Evolutionary conservation across 2,888 invertebrate species (phyloP), one percentile per base, ranked within the genome.

Genomic region (Cremastinae sp.): DNA sequence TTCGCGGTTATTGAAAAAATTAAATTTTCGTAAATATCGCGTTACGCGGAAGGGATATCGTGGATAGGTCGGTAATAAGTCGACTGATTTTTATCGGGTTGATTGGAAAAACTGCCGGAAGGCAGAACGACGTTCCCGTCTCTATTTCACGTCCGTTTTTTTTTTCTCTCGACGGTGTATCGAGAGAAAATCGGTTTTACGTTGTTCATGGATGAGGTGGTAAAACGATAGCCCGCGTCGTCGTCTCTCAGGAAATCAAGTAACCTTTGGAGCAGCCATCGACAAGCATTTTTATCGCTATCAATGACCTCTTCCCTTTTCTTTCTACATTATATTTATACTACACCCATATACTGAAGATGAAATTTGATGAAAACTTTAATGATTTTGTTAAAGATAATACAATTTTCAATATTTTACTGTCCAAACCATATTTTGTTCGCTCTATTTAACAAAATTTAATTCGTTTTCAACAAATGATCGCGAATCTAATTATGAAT

Each of bases 21-120:
- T 4, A 3, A 28, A n/a, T 41, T 41, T 12, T 9, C 4, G 12
- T 2, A 12, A 41, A 2, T 43, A 43, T 56, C n/a, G 14, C 28
- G 36, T 18, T 16, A 36, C 16, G 49, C 18, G 43, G 47, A 12
- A 38, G 7, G 20, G 38, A 18, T n/a, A n/a, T 16, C 18, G 53
- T 36, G 47, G n/a, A 73, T 53, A 45, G 66, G 74, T 75, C 58
- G 58, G 5, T 79, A 71, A 74, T 74, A 75, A 75, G 70, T 72
- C 59, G 86, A 87, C 79, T 86, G 89, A 56, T 88, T 88, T 80
- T 90, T 90, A 51, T 87, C 86, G 79, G 87, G 85, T 70, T 89
- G 85, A 81, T 84, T 90, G 72, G 80, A 75, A 73, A 80, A 80
- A 69, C 76, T 78, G 69, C 73, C 78, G 54, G 70, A 28, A 74